Evolutionary conservation across 2,888 invertebrate genomes (phyloP), one percentile per base, ranked within the genome.

Genomic region (Eustalomyia histrio): DNA sequence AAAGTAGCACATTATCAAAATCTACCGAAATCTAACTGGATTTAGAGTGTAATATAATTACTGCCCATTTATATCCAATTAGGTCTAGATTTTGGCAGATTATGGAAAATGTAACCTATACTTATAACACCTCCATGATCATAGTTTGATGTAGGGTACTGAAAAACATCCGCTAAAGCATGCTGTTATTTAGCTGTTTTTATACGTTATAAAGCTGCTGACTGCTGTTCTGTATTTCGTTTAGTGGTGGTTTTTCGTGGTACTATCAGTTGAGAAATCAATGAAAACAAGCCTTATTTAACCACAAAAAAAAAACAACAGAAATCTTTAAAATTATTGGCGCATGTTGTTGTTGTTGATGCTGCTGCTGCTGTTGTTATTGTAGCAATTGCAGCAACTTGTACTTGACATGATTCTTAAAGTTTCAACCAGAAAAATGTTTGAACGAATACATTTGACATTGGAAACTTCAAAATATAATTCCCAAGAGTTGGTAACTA

Each of bases 321-420:
- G 60, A 58, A 60, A 47, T 39, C 14, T 53, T 71, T 35, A 50
- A 64, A 71, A 57, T 65, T 76, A 63, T 74, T 74, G 63, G 57
- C 57, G 47, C 60, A 69, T 72, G 18, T 57, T 73, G 68, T 58
- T 50, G 47, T 3, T 63, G 21, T 53, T n/a, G n/a, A n/a, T n/a
- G n/a, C n/a, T 76, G 21, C 35, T 65, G 71, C 14, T 71, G 50
- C 43, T 35, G 65, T 63, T 61, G 35, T 35, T 18, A 53, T 24
- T 65, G 65, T 21, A 18, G 12, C 55, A 24, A 21, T 21, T 61
- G 74, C 73, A 55, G 73, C 80, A 72, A 76, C 74, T 78, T 81
- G 82, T 82, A 76, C 79, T 82, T 82, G 82, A 82, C 79, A 81
- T 81, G 81, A 78, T 81, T 81, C 76, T 58, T 67, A 71, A 81